Conservation (phyloP, 1,140 invertebrate species). For the Acromyrmex echinatior region DNA sequence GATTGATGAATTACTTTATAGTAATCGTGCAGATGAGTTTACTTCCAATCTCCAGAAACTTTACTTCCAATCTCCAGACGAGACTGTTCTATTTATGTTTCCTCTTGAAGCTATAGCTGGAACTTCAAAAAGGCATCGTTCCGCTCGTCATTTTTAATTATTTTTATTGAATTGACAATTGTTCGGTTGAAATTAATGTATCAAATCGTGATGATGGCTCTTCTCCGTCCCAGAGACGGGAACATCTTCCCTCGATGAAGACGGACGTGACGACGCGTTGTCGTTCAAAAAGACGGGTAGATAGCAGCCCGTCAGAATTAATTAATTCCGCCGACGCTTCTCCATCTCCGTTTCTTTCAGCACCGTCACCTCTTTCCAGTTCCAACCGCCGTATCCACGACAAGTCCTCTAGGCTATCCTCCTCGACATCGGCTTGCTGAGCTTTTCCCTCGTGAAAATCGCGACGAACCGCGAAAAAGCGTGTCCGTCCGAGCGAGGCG, state of each 20-base stretch:
- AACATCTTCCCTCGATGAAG: constrained; percentile 23
- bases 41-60: not conserved
- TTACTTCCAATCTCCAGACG: not conserved
- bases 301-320: constrained; percentile 64
- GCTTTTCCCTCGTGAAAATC: constrained; percentile 27
- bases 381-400: constrained; percentile 24
- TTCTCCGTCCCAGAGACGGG: not conserved
- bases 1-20: constrained; percentile 28
- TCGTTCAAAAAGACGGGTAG: constrained; percentile 21
- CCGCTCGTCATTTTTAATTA: constrained; percentile 23
- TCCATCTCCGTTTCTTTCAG: constrained; percentile 45
- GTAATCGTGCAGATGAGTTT: not conserved
- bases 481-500: constrained; percentile 59
- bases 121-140: not conserved
- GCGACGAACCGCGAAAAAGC: constrained; percentile 63
- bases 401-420: constrained; percentile 27
- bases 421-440: constrained; percentile 2
- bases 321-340: constrained; percentile 60
- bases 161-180: constrained; percentile 25
- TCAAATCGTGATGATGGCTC: not conserved
- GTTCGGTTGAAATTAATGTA: constrained; percentile 8
- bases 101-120: not conserved
- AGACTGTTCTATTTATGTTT: not conserved
- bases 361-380: constrained; percentile 27
- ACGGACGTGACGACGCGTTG: constrained; percentile 10